Percentiles rank a stretch among this genome's conserved stretches.
Evolutionary conservation across 2,797 vertebrate species (phyloP).

Genomic region (Falco peregrinus): DNA sequence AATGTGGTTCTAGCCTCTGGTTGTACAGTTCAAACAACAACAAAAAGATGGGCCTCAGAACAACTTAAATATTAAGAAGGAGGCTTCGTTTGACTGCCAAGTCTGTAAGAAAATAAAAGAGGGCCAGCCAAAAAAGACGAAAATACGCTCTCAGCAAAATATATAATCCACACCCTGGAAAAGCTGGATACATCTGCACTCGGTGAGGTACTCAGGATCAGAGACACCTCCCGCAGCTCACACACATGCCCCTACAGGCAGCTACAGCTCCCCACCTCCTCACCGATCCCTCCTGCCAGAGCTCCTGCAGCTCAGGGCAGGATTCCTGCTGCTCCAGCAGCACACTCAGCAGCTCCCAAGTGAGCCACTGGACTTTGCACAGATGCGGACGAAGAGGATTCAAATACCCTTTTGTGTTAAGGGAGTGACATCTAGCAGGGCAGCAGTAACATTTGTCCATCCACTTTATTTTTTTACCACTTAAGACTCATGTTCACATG

Average conservation of each 20-base stretch:
- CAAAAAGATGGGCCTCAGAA: neutral
- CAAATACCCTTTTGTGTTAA: neutral
- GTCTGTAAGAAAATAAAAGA: neutral
- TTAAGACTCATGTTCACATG: neutral
- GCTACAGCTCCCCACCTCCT: neutral
- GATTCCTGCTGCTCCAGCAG: neutral
- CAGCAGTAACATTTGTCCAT: neutral
- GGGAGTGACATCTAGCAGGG: neutral
- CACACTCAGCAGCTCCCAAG: neutral
- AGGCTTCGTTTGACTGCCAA: neutral
- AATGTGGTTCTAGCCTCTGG: neutral
- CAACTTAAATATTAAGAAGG: neutral
- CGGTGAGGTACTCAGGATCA: neutral
- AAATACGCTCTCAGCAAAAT: neutral
- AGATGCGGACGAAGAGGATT: neutral
- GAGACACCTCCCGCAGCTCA: neutral
- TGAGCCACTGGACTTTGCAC: neutral
- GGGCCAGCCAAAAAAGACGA: neutral
- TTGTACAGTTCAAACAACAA: neutral
- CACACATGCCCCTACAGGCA: fast-evolving
- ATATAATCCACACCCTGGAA: neutral
- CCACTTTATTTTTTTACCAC: neutral
- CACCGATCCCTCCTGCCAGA: fast-evolving
- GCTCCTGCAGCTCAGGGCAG: neutral
- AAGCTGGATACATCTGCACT: neutral